These are phyloP conservation scores for Actenoides hombroni DNA, from an alignment of 2,113 vertebrate genomes.

Conservation along the genomic window DNA sequence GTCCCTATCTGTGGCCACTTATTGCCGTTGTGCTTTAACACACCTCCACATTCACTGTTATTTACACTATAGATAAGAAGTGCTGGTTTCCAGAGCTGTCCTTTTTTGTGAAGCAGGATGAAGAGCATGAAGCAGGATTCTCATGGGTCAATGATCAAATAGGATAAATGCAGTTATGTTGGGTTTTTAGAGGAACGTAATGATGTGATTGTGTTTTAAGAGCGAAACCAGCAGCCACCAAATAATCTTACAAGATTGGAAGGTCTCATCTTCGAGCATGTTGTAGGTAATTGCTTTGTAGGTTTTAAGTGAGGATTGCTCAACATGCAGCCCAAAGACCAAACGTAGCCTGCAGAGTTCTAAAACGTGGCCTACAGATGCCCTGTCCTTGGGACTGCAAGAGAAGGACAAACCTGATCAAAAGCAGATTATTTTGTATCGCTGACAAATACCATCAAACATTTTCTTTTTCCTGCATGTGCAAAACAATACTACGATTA, in stretches of 20 bases:
- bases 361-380: slow-evolving; percentile 61
- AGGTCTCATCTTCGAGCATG: slow-evolving; percentile 56
- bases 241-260: slow-evolving; percentile 70
- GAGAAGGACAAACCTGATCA: slow-evolving; percentile 65
- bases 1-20: not conserved
- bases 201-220: slow-evolving; percentile 46
- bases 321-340: slow-evolving; percentile 66
- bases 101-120: slow-evolving; percentile 24
- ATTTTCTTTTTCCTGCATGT: not conserved
- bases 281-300: slow-evolving; percentile 67
- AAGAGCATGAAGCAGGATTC: slow-evolving; percentile 29
- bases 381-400: slow-evolving; percentile 61
- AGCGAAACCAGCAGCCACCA: slow-evolving; percentile 42
- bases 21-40: slow-evolving; percentile 40
- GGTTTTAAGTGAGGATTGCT: slow-evolving; percentile 71
- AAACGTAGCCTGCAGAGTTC: slow-evolving; percentile 65
- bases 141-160: slow-evolving; percentile 64
- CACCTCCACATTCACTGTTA: slow-evolving; percentile 17
- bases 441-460: slow-evolving; percentile 35
- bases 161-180: slow-evolving; percentile 61
- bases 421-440: slow-evolving; percentile 1
- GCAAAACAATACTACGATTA: not conserved
- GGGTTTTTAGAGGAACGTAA: slow-evolving; percentile 49
- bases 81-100: slow-evolving; percentile 14
- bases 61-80: slow-evolving; percentile 50